Evolutionary conservation across 1,140 invertebrate genomes (phyloP).

Genomic region (Conopomorpha cramerella): DNA sequence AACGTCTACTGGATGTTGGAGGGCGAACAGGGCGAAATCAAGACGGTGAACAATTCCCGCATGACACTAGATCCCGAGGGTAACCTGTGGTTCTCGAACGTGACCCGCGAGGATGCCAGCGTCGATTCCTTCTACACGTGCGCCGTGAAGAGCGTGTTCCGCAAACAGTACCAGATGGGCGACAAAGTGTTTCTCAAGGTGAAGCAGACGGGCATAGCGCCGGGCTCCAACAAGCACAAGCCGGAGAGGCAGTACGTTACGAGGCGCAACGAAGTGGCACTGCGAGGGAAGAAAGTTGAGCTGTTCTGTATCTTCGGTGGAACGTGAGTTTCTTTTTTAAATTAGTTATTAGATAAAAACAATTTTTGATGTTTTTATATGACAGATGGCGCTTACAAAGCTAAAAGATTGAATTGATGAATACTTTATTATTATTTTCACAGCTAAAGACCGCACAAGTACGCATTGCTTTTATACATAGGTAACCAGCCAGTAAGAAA

Average conservation of each 20-base stretch:
- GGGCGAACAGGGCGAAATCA: conserved; percentile 75
- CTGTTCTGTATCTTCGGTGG: conserved; percentile 91
- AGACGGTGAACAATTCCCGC: conserved; percentile 88
- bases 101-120: conserved; percentile 82
- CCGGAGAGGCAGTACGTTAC: conserved; percentile 83
- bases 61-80: conserved; percentile 95
- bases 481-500: too few relatives aligned
- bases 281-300: conserved; percentile 76
- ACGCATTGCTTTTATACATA: too few relatives aligned
- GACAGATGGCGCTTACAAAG: too few relatives aligned
- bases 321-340: conserved; percentile 77
- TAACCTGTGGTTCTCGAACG: conserved; percentile 92
- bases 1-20: conserved; percentile 92
- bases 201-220: conserved; percentile 73
- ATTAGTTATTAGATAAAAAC: too few relatives aligned
- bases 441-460: too few relatives aligned
- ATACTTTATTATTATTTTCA: too few relatives aligned
- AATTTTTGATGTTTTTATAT: too few relatives aligned
- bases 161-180: conserved; percentile 90
- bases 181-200: conserved; percentile 82
- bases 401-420: too few relatives aligned
- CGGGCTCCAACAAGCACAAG: conserved; percentile 75
- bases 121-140: conserved; percentile 87
- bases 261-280: conserved; percentile 82
- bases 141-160: conserved; percentile 83